Evolutionary conservation across 2,888 invertebrate species (phyloP), one percentile per base, ranked within the genome.

Genomic region (Stegana nigrithorax): DNA sequence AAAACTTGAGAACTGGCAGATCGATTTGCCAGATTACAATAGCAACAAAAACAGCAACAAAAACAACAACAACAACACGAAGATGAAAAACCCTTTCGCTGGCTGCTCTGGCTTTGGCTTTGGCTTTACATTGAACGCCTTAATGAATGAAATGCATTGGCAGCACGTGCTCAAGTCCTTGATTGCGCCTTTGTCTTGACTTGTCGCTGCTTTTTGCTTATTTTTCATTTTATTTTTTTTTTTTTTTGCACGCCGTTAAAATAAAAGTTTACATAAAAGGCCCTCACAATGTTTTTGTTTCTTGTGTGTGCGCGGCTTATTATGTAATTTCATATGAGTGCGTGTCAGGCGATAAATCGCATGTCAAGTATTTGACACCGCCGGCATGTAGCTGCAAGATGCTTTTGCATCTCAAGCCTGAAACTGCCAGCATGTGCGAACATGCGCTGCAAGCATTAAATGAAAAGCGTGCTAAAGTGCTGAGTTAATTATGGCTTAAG

Each of bases 91-190:
- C 50, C 26, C 50, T 50, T 32, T 53, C 14, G 8, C 10, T 51
- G 27, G 14, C 25, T 47, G 23, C 23, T 25, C n/a, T 47, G 25
- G 25, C 6, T 17, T n/a, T n/a, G n/a, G n/a, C n/a, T 32, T 17
- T 45, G 14, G 45, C 23, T 45, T 45, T 45, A 45, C 45, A 45
- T 17, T 39, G 39, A 39, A 39, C 17, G 39, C n/a, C n/a, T 50
- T 12, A 47, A 47, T 27, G 29, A 55, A 55, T 55, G 32, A 55
- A 55, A 32, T 55, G 32, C 53, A 36, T 32, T 55, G 32, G 53
- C 63, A 73, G 75, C 75, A 76, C 75, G 75, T 76, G 75, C 75
- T 76, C 73, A 79, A 79, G 80, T 69, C 69, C 65, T 67, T 63
- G 64, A 64, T 70, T 68, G 58, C n/a, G 65, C 78, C 29, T 44